Evolutionary conservation across 2,113 vertebrate genomes (phyloP), one percentile per base, ranked within the genome.

Genomic region (Elanoides forficatus): DNA sequence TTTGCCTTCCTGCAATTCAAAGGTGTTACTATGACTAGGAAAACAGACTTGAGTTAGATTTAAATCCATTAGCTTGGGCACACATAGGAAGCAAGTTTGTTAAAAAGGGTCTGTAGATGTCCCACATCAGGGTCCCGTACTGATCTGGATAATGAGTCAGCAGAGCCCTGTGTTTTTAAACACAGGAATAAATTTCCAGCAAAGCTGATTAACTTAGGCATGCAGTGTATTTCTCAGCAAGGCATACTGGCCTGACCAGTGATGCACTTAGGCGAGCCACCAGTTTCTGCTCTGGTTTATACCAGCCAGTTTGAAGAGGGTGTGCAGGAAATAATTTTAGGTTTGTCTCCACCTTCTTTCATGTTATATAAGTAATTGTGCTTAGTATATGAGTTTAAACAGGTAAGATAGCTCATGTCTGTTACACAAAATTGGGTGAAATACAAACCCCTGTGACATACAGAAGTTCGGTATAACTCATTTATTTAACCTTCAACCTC

Each of bases 271-370:
- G 25, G 15, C 10, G 56, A 42, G 4, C 27, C 32, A 16, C 1
- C 0, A 1, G 3, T 21, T 56, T 62, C 59, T 87, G 23, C 7
- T 26, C 16, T 52, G 13, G 3, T 62, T 79, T 85, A 13, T 23
- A 10, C 12, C 18, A 71, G 34, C 6, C 20, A 10, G 16, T 71
- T 56, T 58, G 26, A 29, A 81, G 3, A 2, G 0, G 4, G 2
- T 21, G 8, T 21, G 14, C 10, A 32, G 9, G 32, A 50, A 52
- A 74, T 53, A 11, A 53, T 7, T 4, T 11, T 14, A 56, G 3
- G 4, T 53, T 79, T 93, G 6, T 79, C 30, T 58, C 0, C 0
- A 34, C 6, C 30, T 29, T 9, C 12, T 48, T 59, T 32, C 48
- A 4, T 42, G 29, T 38, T 60, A 5, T 12, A 3, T 19, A 63